phyloP scores from a whole-genome alignment of 1,140 invertebrate genomes.

The Scaptomyza pallida region DNA sequence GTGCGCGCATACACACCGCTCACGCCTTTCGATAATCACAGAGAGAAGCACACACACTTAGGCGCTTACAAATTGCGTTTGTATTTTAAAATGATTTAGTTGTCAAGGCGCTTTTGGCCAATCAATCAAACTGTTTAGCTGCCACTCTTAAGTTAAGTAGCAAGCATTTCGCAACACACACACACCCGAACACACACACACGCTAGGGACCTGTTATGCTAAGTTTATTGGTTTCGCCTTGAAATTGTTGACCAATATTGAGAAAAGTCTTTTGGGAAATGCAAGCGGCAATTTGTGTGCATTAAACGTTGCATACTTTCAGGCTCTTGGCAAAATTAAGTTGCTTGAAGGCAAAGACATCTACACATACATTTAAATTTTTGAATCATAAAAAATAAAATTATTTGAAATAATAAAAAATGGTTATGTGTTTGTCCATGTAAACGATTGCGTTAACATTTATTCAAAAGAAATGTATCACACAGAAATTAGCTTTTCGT shows the following conservation, averaged over 20 bases:
- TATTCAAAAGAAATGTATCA: too few relatives aligned
- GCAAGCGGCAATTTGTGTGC: background rate
- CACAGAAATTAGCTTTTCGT: too few relatives aligned
- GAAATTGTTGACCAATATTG: background rate
- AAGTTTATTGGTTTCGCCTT: conserved; percentile 5
- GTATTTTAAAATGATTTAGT: conserved; percentile 66
- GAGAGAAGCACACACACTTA: conserved; percentile 1
- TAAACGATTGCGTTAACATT: too few relatives aligned
- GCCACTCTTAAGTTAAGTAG: conserved; percentile 32
- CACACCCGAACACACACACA: conserved; percentile 10
- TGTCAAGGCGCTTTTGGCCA: conserved; percentile 46
- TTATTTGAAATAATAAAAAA: too few relatives aligned
- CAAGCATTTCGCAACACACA: conserved; percentile 7
- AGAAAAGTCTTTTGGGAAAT: background rate
- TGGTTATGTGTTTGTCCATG: too few relatives aligned
- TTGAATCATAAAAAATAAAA: too few relatives aligned
- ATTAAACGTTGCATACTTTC: conserved; percentile 4
- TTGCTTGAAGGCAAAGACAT: too few relatives aligned
- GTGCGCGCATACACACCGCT: background rate
- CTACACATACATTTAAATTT: too few relatives aligned
- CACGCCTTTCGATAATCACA: background rate
- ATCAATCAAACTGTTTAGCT: conserved; percentile 61
- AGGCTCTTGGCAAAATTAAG: background rate
- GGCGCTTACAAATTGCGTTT: conserved; percentile 40
- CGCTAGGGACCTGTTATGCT: conserved; percentile 2